Evolutionary conservation across 1,140 invertebrate genomes (phyloP).

Genomic region (Batillaria attramentaria): DNA sequence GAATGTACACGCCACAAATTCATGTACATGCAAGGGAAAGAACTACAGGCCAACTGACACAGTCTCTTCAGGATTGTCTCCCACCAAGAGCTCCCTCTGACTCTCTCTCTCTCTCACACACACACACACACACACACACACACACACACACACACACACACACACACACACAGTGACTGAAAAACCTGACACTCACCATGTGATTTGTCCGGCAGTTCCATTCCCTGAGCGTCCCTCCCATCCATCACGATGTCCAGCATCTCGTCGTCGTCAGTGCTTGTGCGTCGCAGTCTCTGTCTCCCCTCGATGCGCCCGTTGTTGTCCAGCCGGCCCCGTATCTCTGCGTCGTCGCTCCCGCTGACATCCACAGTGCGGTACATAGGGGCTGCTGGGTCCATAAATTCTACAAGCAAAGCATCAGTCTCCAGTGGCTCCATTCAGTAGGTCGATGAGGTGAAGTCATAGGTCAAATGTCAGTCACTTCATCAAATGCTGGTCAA

Average conservation of each 20-base stretch:
- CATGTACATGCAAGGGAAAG: too few species aligned
- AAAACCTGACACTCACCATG: not conserved
- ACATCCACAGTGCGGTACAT: conserved; percentile 22
- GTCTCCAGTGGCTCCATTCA: conserved; percentile 26
- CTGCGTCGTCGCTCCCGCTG: not conserved
- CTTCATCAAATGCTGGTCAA: not conserved
- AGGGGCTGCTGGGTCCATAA: conserved; percentile 32
- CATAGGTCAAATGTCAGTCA: not conserved
- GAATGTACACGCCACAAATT: too few species aligned
- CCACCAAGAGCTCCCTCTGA: too few species aligned
- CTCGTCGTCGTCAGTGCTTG: conserved; percentile 40
- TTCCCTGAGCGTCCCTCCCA: conserved; percentile 17
- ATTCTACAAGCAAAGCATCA: conserved; percentile 42
- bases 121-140: conserved; percentile 10
- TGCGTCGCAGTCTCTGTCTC: not conserved
- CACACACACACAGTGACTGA: not conserved
- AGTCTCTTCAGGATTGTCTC: too few species aligned
- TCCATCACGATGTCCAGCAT: conserved; percentile 39
- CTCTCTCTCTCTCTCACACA: not conserved
- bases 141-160: conserved; percentile 6
- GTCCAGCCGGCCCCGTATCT: conserved; percentile 12
- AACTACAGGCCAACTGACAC: too few species aligned
- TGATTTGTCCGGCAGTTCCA: conserved; percentile 31
- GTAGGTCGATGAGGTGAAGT: not conserved
- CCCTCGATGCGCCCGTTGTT: conserved; percentile 22